phyloP scores from a whole-genome alignment of 2,113 vertebrate genomes.

The Hippocampus mohnikei region DNA sequence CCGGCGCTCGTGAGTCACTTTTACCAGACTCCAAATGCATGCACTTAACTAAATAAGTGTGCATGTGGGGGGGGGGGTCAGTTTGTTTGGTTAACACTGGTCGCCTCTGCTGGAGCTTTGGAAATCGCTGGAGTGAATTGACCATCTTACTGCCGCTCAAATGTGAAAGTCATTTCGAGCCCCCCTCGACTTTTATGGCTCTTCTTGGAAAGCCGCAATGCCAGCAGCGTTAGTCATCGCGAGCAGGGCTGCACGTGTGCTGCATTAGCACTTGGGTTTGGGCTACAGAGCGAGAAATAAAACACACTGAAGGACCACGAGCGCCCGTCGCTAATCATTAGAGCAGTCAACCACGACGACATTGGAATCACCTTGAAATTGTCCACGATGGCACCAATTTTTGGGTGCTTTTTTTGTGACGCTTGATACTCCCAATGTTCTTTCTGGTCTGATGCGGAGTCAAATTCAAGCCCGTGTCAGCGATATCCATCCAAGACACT shows the following conservation, averaged over 20 bases:
- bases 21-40: background rate
- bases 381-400: background rate
- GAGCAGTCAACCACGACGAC: too few species aligned
- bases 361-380: background rate
- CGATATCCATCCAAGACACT: too few species aligned
- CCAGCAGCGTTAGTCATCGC: constrained; percentile 61
- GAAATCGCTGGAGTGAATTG: background rate
- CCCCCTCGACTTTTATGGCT: constrained; percentile 59
- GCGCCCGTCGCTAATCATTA: too few species aligned
- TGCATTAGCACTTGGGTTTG: constrained; percentile 25
- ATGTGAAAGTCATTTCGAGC: constrained; percentile 13
- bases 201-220: constrained; percentile 57
- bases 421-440: background rate
- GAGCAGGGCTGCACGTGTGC: constrained; percentile 28
- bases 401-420: background rate
- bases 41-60: background rate
- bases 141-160: background rate
- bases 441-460: background rate
- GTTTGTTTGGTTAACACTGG: background rate
- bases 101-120: background rate
- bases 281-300: background rate
- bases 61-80: too few species aligned
- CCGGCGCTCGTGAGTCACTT: background rate
- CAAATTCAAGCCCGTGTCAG: too few species aligned
- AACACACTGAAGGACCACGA: background rate